Evolutionary conservation across 1,140 invertebrate genomes (phyloP).

Genomic region (Proctacanthus coquilletti): DNA sequence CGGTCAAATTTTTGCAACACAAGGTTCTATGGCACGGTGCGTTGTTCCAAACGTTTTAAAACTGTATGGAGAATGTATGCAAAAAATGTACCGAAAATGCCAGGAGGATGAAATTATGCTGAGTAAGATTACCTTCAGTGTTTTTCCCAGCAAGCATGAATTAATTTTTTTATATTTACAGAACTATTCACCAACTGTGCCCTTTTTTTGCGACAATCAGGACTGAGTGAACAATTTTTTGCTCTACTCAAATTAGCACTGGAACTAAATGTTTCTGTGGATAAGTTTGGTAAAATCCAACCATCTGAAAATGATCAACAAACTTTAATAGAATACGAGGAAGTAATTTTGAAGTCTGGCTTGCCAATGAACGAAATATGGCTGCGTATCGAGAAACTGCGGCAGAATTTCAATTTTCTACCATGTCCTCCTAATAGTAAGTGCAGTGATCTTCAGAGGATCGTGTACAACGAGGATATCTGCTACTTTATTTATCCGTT

Average conservation of each 20-base stretch:
- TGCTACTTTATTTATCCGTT: constrained; percentile 46
- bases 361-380: constrained; percentile 49
- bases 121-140: constrained; percentile 11
- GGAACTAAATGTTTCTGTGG: constrained; percentile 36
- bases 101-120: constrained; percentile 31
- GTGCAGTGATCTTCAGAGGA: constrained; percentile 39
- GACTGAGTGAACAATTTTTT: constrained; percentile 47
- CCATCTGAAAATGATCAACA: constrained; percentile 33
- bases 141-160: neutral
- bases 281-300: constrained; percentile 28
- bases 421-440: constrained; percentile 29
- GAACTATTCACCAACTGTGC: constrained; percentile 40
- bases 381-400: constrained; percentile 44
- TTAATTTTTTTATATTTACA: constrained; percentile 1
- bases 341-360: constrained; percentile 41
- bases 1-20: constrained; percentile 37
- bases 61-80: constrained; percentile 38
- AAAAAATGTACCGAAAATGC: constrained; percentile 32
- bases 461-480: constrained; percentile 44
- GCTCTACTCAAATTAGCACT: constrained; percentile 41
- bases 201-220: constrained; percentile 46
- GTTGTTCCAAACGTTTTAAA: constrained; percentile 37
- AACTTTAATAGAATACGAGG: constrained; percentile 43
- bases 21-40: constrained; percentile 43
- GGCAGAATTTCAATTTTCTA: constrained; percentile 44